Conservation (phyloP, 2,113 vertebrate species). For the Chloropsis cyanopogon region DNA sequence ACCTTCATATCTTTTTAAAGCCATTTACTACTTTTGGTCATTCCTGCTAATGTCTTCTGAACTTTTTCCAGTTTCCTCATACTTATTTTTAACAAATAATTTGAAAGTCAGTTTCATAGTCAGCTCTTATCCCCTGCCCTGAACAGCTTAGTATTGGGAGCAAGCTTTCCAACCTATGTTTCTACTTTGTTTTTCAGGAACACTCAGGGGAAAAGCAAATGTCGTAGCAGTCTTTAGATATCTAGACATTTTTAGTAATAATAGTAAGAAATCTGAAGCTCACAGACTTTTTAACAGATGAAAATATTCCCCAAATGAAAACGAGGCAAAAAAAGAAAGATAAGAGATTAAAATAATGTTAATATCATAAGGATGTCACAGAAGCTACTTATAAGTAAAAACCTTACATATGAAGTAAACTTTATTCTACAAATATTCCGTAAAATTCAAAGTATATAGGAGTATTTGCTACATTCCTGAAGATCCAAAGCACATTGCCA, state of each 20-base stretch:
- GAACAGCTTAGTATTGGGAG: background rate
- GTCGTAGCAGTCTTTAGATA: background rate
- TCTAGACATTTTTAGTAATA: background rate
- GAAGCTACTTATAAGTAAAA: background rate
- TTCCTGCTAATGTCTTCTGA: background rate
- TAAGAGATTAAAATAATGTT: background rate
- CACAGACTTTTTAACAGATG: background rate
- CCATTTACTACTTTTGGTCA: background rate
- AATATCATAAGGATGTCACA: background rate
- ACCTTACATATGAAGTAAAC: background rate
- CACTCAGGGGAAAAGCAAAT: background rate
- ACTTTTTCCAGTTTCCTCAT: background rate
- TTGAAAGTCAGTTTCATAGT: background rate
- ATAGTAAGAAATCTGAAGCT: background rate
- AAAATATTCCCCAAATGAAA: background rate
- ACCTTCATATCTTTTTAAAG: background rate
- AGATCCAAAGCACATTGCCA: background rate
- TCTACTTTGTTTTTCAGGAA: background rate
- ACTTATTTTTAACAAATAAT: background rate
- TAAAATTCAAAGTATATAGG: background rate
- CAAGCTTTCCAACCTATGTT: background rate
- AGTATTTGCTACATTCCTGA: background rate
- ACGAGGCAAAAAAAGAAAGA: background rate
- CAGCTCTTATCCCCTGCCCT: background rate
- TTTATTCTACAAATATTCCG: background rate